phyloP scores from a whole-genome alignment of 2,888 invertebrate genomes.

The Hirtodrosophila duncani region DNA sequence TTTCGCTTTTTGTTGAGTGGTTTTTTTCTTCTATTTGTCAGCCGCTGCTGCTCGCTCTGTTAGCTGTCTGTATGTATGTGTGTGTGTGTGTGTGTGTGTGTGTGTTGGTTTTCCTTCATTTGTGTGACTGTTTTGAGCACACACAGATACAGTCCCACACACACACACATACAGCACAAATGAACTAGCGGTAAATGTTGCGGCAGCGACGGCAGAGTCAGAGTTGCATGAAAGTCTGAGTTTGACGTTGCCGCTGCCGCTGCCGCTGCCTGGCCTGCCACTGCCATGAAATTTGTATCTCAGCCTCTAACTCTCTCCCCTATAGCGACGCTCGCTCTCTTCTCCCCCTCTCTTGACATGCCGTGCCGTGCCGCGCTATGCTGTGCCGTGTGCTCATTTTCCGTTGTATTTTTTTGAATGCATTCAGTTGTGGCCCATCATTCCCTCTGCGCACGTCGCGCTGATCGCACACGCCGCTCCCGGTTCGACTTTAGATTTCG shows the following conservation, averaged over 20 bases:
- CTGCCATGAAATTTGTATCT: constrained; percentile 62
- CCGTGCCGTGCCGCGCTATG: constrained; percentile 31
- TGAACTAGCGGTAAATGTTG: constrained; percentile 66
- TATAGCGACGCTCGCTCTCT: constrained; percentile 18
- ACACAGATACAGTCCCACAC: constrained; percentile 30
- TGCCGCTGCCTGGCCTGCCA: constrained; percentile 33
- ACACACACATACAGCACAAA: constrained; percentile 26
- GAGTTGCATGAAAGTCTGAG: constrained; percentile 56
- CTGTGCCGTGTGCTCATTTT: constrained; percentile 61
- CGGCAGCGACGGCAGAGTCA: constrained; percentile 20
- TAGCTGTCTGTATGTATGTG: constrained; percentile 24
- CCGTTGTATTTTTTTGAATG: constrained; percentile 68
- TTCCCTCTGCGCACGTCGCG: constrained; percentile 75
- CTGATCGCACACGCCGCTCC: constrained; percentile 68
- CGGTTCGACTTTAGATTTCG: constrained; percentile 21
- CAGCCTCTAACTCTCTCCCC: constrained; percentile 28
- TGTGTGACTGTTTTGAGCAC: constrained; percentile 32
- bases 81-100: constrained; percentile 25
- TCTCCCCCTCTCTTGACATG: constrained; percentile 18
- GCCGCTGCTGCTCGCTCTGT: constrained; percentile 27
- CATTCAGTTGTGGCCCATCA: constrained; percentile 66
- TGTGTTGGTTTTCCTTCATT: constrained; percentile 42
- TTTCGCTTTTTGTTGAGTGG: constrained; percentile 72
- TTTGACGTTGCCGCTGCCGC: constrained; percentile 10
- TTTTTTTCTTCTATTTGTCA: constrained; percentile 43